Conservation (phyloP, 2,797 vertebrate genomes). For the Enteromius mattozi region DNA sequence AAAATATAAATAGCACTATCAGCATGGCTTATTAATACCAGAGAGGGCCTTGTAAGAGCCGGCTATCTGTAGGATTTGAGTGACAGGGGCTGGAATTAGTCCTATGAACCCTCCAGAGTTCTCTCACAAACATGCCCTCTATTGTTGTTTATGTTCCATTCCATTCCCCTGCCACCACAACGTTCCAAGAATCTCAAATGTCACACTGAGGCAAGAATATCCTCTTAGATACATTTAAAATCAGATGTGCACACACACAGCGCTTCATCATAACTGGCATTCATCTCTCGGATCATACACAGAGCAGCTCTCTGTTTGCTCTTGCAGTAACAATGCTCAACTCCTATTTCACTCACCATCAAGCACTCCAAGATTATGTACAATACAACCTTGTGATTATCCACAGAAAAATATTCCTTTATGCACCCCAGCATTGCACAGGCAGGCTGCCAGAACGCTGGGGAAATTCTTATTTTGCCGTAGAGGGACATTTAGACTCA, state of each 20-base stretch:
- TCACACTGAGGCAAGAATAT: slow-evolving; percentile 52
- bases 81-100: slow-evolving; percentile 54
- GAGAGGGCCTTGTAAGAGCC: slow-evolving; percentile 27
- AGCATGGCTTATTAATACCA: slow-evolving; percentile 46
- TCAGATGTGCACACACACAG: slow-evolving; percentile 28
- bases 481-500: slow-evolving; percentile 54
- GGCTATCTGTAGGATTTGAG: slow-evolving; percentile 42
- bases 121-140: slow-evolving; percentile 54
- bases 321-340: slow-evolving; percentile 31
- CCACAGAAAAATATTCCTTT: slow-evolving; percentile 38
- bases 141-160: slow-evolving; percentile 60
- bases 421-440: slow-evolving; percentile 53
- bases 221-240: slow-evolving; percentile 44
- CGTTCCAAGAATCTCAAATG: slow-evolving; percentile 59
- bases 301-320: slow-evolving; percentile 23
- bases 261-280: slow-evolving; percentile 47
- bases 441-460: slow-evolving; percentile 37
- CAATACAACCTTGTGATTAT: slow-evolving; percentile 45
- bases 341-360: slow-evolving; percentile 36
- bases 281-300: slow-evolving; percentile 32
- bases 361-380: slow-evolving; percentile 32
- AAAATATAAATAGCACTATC: slow-evolving; percentile 46
- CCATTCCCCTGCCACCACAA: slow-evolving; percentile 51
- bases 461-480: slow-evolving; percentile 54
- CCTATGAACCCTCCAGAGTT: slow-evolving; percentile 42